Evolutionary conservation across 2,888 invertebrate species (phyloP).

Genomic region (Sepiola atlantica): DNA sequence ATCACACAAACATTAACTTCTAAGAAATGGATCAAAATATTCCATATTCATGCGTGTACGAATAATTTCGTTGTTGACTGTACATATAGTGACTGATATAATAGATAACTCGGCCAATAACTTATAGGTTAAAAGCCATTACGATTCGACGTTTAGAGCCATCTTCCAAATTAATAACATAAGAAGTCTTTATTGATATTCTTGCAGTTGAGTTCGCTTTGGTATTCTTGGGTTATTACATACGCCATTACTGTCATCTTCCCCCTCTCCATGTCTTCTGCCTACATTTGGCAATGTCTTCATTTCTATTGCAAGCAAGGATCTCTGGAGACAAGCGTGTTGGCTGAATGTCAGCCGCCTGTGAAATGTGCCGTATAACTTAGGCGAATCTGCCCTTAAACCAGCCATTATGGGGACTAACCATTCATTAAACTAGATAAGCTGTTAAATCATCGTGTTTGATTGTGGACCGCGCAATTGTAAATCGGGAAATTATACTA

Average conservation of each 20-base stretch:
- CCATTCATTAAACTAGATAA: background rate
- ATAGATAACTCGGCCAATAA: background rate
- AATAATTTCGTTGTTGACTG: background rate
- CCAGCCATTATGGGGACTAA: background rate
- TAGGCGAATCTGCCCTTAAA: background rate
- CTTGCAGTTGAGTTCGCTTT: background rate
- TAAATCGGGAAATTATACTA: background rate
- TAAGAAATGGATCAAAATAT: too few relatives aligned
- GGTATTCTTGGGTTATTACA: conserved; percentile 32
- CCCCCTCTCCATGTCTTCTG: background rate
- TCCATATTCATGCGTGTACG: too few relatives aligned
- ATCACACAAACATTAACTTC: too few relatives aligned
- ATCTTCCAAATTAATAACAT: background rate
- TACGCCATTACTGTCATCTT: background rate
- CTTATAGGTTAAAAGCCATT: background rate
- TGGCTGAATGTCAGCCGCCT: background rate
- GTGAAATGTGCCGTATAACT: background rate
- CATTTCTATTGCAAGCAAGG: background rate
- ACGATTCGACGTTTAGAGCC: background rate
- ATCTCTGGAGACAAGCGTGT: background rate
- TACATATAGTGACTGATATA: background rate
- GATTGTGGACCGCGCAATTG: background rate
- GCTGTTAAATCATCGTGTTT: background rate
- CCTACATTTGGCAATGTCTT: background rate
- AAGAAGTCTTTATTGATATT: background rate